phyloP scores from a whole-genome alignment of 2,113 vertebrate genomes.

The Tenrec ecaudatus region DNA sequence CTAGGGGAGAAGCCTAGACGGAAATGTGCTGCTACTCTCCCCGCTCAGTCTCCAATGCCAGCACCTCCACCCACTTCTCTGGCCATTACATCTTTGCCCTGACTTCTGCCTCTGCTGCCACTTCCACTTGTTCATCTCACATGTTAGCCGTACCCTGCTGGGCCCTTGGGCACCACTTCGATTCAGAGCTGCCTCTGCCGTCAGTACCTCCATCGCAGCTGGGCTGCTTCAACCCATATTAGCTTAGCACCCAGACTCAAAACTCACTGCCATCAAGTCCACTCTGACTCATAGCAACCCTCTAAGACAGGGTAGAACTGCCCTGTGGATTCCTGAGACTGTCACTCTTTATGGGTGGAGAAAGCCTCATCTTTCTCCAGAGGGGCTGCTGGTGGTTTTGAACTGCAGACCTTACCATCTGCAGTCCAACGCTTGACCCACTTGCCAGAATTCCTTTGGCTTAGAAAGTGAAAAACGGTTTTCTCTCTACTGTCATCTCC shows the following conservation, averaged over 20 bases:
- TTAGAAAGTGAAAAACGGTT: conserved; percentile 14
- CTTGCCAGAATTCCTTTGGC: too few relatives aligned
- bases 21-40: neutral
- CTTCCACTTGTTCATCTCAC: neutral
- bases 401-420: too few relatives aligned
- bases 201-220: neutral
- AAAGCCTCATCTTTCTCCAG: too few relatives aligned
- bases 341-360: too few relatives aligned
- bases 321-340: too few relatives aligned
- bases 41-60: neutral
- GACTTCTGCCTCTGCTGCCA: neutral
- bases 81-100: neutral
- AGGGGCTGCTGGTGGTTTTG: too few relatives aligned
- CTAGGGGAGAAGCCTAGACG: neutral
- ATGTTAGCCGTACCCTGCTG: neutral
- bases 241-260: neutral
- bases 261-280: too few relatives aligned
- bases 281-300: too few relatives aligned
- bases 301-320: too few relatives aligned
- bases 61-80: neutral
- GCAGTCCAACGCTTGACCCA: too few relatives aligned
- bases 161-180: neutral
- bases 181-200: neutral
- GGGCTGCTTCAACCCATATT: neutral
- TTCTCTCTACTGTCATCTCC: neutral